Base-by-base conservation (phyloP, 2,113 vertebrate genomes). In the Notarius quadriscutis region DNA sequence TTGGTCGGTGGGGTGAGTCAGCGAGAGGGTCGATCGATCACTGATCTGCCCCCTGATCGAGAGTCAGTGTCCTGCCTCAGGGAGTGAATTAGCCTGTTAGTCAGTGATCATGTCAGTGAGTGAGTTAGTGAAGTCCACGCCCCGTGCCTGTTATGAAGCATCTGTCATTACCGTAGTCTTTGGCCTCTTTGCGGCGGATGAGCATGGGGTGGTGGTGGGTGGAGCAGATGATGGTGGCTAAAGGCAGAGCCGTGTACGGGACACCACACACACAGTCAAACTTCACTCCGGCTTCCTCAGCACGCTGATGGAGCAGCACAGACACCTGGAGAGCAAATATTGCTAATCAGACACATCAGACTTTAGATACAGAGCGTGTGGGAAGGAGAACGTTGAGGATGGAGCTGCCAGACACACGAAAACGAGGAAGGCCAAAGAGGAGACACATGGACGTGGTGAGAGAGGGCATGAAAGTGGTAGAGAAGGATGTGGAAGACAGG, bases 241-340 rank as follows among this genome's bases (percentile, higher is more conserved):
- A 15, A 0, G 98, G 98, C 87, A 99, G 94, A 0, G 96, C 98
- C 0, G 98, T 99, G 91, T 99, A 99, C 0, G 98, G 98, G 0
- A 99, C 98, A 0, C 98, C 98, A 51, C 98, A 99, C 71, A 99
- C 93, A 0, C 78, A 93, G 81, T 96, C 92, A 71, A 96, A 99
- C 80, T 84, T 41, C 0, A 97, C 83, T 0, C 91, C 90, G 0
- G 95, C 95, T 15, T 91, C 92, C 1, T 87, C 81, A 1, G 95
- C 96, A 1, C 93, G 89, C 65, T 94, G 92, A 53, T 97, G 97
- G 60, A 99, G 95, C 4, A 97, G 93, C 27, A 88, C 91, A 0
- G 97, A 95, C 4, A 99, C 95, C 98, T 99, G 87, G 0, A 77
- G n/a, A 53, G 34, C 14, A n/a, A 18, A 41, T 25, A 18, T 30